A percentile compares a stretch with the other conserved stretches of the same genome.
Conservation (phyloP, 2,888 invertebrate genomes). For the Xylophagus ater region DNA sequence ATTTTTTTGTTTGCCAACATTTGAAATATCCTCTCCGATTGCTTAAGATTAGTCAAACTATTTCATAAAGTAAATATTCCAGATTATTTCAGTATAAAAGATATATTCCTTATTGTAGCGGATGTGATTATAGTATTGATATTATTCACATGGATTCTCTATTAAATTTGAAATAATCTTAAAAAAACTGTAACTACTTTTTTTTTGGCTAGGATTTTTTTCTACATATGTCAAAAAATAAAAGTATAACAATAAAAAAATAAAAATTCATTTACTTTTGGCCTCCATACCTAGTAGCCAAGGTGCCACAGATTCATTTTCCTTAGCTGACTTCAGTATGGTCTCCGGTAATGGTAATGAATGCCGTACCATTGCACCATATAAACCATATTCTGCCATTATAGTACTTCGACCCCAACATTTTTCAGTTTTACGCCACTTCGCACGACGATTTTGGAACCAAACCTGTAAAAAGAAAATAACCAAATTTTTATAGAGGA, state of each 20-base stretch:
- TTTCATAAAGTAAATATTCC: too few species aligned
- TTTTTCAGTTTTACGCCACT: constrained; percentile 99
- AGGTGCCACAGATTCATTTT: constrained; percentile 93
- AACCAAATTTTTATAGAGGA: background rate
- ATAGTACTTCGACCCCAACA: constrained; percentile 99
- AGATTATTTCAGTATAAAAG: too few species aligned
- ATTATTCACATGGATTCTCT: too few species aligned
- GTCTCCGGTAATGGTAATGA: constrained; percentile 97
- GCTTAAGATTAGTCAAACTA: too few species aligned
- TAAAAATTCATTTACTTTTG: constrained; percentile 17
- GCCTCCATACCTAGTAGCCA: constrained; percentile 85
- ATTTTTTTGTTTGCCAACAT: too few species aligned
- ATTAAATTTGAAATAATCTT: too few species aligned
- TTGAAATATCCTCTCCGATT: too few species aligned
- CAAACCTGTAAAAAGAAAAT: constrained; percentile 66
- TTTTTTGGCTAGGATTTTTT: too few species aligned
- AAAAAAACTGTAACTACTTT: too few species aligned
- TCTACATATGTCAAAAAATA: too few species aligned
- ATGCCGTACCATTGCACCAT: constrained; percentile 99
- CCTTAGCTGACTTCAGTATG: constrained; percentile 94
- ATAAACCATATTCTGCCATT: constrained; percentile 99
- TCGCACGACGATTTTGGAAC: constrained; percentile 89
- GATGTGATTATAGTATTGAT: too few species aligned
- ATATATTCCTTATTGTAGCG: too few species aligned
- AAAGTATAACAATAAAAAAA: constrained; percentile 4